Conservation (phyloP, 2,113 vertebrate genomes). For the Tragelaphus scriptus region DNA sequence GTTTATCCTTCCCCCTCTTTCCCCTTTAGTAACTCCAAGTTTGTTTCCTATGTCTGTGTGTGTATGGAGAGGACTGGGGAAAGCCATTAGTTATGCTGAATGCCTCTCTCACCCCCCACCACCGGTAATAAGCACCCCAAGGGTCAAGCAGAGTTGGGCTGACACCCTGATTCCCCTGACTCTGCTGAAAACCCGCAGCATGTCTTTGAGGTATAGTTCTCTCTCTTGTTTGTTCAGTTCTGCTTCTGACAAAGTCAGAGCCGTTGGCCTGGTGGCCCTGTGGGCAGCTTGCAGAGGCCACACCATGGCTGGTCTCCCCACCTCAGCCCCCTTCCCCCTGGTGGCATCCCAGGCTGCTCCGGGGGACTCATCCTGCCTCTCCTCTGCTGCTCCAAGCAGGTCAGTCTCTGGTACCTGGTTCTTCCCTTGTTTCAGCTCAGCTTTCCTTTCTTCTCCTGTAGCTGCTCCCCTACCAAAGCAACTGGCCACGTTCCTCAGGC, state of each 20-base stretch:
- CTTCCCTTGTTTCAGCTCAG: neutral
- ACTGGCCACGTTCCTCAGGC: neutral
- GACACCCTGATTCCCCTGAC: neutral
- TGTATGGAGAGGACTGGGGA: neutral
- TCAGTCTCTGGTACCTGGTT: neutral
- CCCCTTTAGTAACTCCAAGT: neutral
- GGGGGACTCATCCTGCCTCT: neutral
- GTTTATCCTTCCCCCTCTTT: neutral
- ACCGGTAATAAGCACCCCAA: neutral
- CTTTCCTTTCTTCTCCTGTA: neutral
- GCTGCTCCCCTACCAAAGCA: neutral
- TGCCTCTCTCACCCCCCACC: neutral
- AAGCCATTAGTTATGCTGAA: neutral
- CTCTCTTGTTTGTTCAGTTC: neutral
- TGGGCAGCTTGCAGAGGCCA: neutral
- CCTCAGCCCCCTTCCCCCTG: neutral
- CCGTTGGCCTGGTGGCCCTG: neutral
- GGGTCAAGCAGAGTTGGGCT: neutral
- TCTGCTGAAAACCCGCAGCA: neutral
- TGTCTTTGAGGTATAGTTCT: neutral
- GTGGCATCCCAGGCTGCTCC: neutral
- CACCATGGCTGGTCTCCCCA: neutral
- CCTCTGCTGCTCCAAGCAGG: neutral
- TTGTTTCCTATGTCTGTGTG: neutral
- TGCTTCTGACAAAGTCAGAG: neutral